Percentiles rank a stretch among this genome's conserved stretches.
Evolutionary conservation across 2,113 vertebrate species (phyloP).

Genomic region (Grallaria varia): DNA sequence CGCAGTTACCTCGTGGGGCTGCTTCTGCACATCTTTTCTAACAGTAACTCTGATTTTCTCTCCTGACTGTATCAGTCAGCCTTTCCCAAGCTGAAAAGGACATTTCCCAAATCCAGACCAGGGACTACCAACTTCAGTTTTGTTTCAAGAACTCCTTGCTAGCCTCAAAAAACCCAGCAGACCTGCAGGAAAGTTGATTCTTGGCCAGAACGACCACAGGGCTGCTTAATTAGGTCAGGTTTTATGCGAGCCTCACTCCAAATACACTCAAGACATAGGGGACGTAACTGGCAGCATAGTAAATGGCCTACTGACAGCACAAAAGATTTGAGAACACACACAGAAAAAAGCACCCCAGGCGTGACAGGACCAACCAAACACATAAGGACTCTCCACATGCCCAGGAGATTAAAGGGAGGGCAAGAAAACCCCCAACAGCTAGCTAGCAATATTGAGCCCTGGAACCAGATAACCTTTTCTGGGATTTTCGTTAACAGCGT

Average conservation of each 20-base stretch:
- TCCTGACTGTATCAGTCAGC: background rate
- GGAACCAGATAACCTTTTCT: background rate
- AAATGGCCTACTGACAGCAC: background rate
- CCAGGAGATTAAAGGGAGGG: background rate
- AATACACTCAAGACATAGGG: background rate
- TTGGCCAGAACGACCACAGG: background rate
- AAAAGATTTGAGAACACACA: background rate
- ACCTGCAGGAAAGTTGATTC: background rate
- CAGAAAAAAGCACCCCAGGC: background rate
- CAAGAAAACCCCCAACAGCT: background rate
- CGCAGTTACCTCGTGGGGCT: background rate
- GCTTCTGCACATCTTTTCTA: background rate
- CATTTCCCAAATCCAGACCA: background rate
- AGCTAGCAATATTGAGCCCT: background rate
- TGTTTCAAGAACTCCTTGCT: background rate
- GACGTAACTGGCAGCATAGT: background rate
- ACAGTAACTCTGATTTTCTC: background rate
- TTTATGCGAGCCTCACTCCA: conserved; percentile 22
- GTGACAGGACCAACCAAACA: background rate
- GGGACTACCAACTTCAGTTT: background rate
- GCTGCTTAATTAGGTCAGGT: conserved; percentile 32
- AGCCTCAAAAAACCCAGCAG: background rate
- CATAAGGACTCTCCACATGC: background rate
- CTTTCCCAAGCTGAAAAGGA: background rate
- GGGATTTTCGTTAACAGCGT: background rate